Conservation (phyloP, 2,797 vertebrate species). For the Eospalax fontanierii region DNA sequence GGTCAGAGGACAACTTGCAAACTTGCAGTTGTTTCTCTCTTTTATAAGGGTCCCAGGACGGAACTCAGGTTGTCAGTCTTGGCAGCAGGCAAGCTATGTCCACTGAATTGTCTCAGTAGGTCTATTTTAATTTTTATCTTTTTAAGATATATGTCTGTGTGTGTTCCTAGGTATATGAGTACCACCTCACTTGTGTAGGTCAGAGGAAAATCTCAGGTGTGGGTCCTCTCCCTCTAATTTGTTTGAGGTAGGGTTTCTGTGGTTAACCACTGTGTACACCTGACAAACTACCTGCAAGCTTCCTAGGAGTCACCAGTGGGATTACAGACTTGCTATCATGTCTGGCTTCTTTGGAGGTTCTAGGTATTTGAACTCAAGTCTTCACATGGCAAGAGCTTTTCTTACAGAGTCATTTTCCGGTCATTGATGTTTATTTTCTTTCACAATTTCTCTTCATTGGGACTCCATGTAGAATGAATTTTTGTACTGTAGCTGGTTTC, state of each 20-base stretch:
- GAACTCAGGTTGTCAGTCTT: background rate
- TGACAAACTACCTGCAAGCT: background rate
- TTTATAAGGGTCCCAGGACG: background rate
- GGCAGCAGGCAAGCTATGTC: background rate
- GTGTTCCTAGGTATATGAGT: background rate
- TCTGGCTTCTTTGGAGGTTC: background rate
- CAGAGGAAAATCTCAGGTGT: background rate
- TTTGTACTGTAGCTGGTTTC: background rate
- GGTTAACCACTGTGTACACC: background rate
- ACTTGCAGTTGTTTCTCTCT: background rate
- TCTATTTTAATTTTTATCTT: background rate
- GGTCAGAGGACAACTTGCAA: background rate
- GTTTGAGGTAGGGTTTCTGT: background rate
- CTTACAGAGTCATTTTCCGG: background rate
- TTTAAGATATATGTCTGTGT: background rate
- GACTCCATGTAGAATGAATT: background rate
- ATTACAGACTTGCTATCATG: background rate
- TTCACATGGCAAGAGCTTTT: background rate
- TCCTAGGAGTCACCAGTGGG: background rate
- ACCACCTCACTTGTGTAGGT: background rate
- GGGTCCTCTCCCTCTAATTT: background rate
- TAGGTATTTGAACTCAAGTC: background rate
- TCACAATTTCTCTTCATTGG: constrained; percentile 21
- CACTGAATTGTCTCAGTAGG: background rate
- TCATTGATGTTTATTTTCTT: background rate